These are phyloP conservation scores for Hoplodrina ambigua DNA, from an alignment of 2,888 invertebrate species.

Conservation along the genomic window DNA sequence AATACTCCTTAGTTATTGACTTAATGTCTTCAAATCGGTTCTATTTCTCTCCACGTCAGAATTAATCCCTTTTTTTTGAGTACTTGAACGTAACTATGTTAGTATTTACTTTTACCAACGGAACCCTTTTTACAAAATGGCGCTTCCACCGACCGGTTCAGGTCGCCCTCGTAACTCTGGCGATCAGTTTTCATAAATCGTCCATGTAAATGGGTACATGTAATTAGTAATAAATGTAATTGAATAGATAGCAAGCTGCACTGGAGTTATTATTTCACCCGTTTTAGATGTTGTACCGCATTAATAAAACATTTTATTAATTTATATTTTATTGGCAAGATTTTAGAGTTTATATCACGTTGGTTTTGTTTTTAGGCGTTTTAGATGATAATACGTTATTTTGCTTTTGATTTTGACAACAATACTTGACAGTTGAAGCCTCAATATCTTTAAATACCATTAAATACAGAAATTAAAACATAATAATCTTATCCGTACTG, in stretches of 20 bases:
- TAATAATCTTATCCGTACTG: too few relatives aligned
- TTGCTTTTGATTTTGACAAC: neutral
- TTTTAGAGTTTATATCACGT: neutral
- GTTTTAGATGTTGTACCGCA: conserved; percentile 8
- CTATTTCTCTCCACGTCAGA: too few relatives aligned
- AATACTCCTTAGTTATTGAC: neutral
- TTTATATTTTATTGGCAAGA: neutral
- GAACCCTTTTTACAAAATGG: conserved; percentile 37
- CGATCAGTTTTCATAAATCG: conserved; percentile 71
- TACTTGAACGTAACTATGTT: too few relatives aligned
- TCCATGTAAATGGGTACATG: conserved; percentile 61
- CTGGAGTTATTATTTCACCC: conserved; percentile 31
- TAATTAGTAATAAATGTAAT: conserved; percentile 72
- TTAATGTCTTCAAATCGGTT: too few relatives aligned
- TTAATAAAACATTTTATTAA: conserved; percentile 30
- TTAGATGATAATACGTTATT: neutral
- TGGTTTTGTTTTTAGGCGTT: neutral
- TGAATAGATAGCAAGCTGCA: conserved; percentile 69
- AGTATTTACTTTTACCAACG: conserved; percentile 12
- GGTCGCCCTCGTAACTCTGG: conserved; percentile 48
- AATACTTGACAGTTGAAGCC: neutral
- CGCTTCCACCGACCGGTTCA: conserved; percentile 16
- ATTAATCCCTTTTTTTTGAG: too few relatives aligned
- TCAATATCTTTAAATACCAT: neutral
- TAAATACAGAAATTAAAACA: neutral